A percentile compares a stretch with the other conserved stretches of the same genome.
Conservation (phyloP, 2,113 vertebrate genomes). For the Pycnonotus jocosus region DNA sequence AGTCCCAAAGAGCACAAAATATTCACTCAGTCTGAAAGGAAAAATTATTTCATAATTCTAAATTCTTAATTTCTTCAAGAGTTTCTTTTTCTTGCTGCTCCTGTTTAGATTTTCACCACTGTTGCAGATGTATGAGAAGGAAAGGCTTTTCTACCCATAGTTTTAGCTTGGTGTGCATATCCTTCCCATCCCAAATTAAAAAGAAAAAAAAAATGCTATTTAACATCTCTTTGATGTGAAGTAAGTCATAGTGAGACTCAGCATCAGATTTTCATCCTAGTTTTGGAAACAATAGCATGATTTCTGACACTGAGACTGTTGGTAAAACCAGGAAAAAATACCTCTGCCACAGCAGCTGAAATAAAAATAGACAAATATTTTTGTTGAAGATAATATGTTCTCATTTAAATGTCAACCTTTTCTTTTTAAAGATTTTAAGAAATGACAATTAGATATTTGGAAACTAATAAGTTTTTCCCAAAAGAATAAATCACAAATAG, state of each 20-base stretch:
- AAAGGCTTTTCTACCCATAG: background rate
- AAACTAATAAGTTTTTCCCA: background rate
- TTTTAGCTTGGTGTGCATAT: background rate
- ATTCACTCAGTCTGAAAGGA: background rate
- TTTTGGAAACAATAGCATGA: background rate
- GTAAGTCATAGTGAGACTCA: background rate
- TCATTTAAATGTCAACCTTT: background rate
- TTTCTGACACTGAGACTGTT: background rate
- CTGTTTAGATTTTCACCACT: background rate
- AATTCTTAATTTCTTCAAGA: background rate
- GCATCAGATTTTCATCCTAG: background rate
- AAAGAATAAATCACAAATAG: background rate
- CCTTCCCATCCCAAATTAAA: background rate
- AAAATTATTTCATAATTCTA: background rate
- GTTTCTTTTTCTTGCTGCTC: background rate
- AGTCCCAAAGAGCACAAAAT: background rate
- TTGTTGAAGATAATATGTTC: background rate
- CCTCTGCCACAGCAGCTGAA: rapidly evolving
- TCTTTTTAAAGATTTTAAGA: background rate
- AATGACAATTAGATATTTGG: background rate
- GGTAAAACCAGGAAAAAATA: background rate
- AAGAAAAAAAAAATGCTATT: background rate
- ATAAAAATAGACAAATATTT: background rate
- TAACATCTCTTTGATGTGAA: background rate
- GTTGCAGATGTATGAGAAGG: background rate